Percentiles rank a stretch among this genome's conserved stretches.
These are phyloP conservation scores for Dryocosmus kuriphilus DNA, from an alignment of 2,888 invertebrate genomes.

Conservation along the genomic window DNA sequence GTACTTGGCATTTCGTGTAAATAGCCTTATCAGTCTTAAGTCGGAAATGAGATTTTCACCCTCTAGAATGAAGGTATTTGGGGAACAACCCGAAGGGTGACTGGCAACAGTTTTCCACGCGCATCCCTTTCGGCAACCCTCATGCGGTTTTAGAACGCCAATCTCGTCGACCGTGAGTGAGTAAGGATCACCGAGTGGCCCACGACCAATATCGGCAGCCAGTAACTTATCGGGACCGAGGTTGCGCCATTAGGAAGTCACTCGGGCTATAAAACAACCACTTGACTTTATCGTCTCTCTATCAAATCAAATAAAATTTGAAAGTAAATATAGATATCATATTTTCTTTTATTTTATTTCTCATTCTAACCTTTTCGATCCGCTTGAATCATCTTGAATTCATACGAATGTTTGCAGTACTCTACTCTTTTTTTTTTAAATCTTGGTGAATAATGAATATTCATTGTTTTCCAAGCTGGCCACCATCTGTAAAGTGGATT, in stretches of 20 bases:
- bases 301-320: neutral
- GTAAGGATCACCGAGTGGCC: neutral
- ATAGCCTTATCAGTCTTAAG: slow-evolving; percentile 7
- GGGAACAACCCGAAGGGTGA: neutral
- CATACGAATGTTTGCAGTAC: no score
- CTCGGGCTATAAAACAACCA: neutral
- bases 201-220: neutral
- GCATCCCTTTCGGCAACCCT: neutral
- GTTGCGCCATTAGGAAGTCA: neutral
- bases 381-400: neutral
- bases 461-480: no score
- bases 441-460: no score
- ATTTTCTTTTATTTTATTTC: neutral
- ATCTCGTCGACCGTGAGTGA: neutral
- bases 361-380: neutral
- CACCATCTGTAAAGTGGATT: no score
- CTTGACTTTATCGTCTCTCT: neutral
- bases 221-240: neutral
- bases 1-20: neutral
- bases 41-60: neutral
- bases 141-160: neutral
- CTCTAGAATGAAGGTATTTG: neutral
- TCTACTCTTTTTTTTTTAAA: no score
- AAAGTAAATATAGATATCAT: neutral
- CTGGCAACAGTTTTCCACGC: neutral